These are phyloP conservation scores for Neodiprion fabricii DNA, from an alignment of 1,140 invertebrate species.

Conservation along the genomic window DNA sequence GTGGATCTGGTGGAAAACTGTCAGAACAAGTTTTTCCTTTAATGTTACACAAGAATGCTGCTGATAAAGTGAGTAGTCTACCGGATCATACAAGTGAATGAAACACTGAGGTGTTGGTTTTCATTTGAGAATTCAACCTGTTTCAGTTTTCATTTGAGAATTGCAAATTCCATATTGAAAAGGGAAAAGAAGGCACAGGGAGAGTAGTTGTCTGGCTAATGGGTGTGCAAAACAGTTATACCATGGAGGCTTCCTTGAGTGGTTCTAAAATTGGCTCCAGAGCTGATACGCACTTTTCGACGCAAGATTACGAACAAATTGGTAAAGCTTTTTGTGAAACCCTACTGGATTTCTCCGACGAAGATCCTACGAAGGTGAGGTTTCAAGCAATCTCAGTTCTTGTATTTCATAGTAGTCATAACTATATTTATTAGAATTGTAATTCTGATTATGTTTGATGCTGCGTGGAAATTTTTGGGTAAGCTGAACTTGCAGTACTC, in stretches of 20 bases:
- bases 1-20: slow-evolving; percentile 74
- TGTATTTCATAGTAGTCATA: not conserved
- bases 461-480: slow-evolving; percentile 8
- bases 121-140: slow-evolving; percentile 77
- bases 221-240: slow-evolving; percentile 93
- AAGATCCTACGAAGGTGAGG: slow-evolving; percentile 81
- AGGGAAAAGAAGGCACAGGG: slow-evolving; percentile 91
- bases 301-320: slow-evolving; percentile 81
- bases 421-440: not conserved
- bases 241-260: slow-evolving; percentile 92
- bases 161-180: slow-evolving; percentile 92
- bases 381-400: not conserved
- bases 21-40: slow-evolving; percentile 91
- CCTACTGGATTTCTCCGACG: slow-evolving; percentile 87
- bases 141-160: slow-evolving; percentile 91
- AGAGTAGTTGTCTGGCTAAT: slow-evolving; percentile 93
- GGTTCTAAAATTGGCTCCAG: slow-evolving; percentile 83
- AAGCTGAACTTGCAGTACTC: not conserved
- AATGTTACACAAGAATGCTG: slow-evolving; percentile 91
- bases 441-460: slow-evolving; percentile 1
- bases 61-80: slow-evolving; percentile 77
- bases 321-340: slow-evolving; percentile 92
- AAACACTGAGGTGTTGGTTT: slow-evolving; percentile 18
- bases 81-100: not conserved
- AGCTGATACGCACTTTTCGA: slow-evolving; percentile 85